Base-by-base conservation (phyloP, 2,113 vertebrate species). In the Paratilapia polleni region DNA sequence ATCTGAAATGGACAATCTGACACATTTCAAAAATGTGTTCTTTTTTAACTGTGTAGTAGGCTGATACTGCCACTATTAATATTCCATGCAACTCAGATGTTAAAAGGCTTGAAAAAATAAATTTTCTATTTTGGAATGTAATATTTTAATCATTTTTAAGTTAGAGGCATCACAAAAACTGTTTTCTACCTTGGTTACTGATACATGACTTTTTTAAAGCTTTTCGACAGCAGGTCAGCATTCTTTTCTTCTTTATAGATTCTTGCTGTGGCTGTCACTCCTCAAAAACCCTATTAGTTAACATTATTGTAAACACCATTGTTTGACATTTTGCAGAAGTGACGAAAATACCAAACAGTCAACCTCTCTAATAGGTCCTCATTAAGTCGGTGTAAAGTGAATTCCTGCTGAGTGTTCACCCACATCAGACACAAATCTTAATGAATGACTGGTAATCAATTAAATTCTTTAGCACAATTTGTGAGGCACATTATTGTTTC, bases 401-500 rank as follows among this genome's bases (percentile, higher is more conserved):
- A 79, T 88, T 83, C 77, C 68, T 84, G 62, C 77, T 58, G 78
- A 79, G 59, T 43, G 24, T 38, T 80, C 61, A 76, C 36, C 66
- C 49, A 24, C 70, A 38, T 59, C 62, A 34, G 34, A 26, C 38
- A 68, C 78, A 80, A 75, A 74, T 89, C 78, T 47, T 82, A 62
- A 70, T 34, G 20, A 80, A 78, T 84, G 80, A 91, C 89, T 62
- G 77, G 87, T 89, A 89, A 88, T 90, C 89, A 75, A 87, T 89
- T 22, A 64, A 24, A 68, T 88, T 80, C 57, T 87, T 77, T 12
- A 64, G 73, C 14, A 41, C 74, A 80, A 84, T 88, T 85, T 84
- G 87, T 81, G 81, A 84, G 83, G 60, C 54, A 13, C 36, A 26
- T 73, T 82, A 85, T 81, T 38, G n/a, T 77, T 75, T 43, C 78